Percentiles rank a stretch among this genome's conserved stretches.
phyloP scores from a whole-genome alignment of 2,888 invertebrate genomes.

The Allygus modestus region DNA sequence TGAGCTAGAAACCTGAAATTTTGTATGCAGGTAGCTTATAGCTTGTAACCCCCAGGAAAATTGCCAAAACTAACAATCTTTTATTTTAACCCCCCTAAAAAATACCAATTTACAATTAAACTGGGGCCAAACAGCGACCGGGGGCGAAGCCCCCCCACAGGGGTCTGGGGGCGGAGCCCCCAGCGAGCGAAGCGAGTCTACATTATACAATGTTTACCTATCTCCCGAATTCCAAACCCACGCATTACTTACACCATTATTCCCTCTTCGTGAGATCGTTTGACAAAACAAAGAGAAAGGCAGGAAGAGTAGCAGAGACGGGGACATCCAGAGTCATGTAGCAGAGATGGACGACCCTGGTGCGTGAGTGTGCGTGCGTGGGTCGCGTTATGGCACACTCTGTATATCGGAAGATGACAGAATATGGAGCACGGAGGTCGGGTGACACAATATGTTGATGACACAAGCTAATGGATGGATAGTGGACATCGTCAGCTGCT shows the following conservation, averaged over 20 bases:
- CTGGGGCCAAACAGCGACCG: no score
- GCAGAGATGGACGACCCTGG: conserved; percentile 16
- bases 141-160: no score
- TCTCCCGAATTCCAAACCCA: conserved; percentile 8
- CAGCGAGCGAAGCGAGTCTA: no score
- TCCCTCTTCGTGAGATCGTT: conserved; percentile 28
- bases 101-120: no score
- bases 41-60: no score
- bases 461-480: conserved; percentile 25
- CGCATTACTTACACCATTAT: conserved; percentile 2
- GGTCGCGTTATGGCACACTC: conserved; percentile 9
- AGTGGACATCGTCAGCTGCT: conserved; percentile 20
- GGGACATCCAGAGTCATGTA: background rate
- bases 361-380: conserved; percentile 15
- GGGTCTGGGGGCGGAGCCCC: no score
- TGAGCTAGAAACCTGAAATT: no score
- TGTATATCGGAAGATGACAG: conserved; percentile 33
- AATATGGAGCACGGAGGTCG: conserved; percentile 23
- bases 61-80: no score
- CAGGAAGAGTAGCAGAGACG: background rate
- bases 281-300: conserved; percentile 38
- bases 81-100: no score
- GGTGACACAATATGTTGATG: conserved; percentile 16
- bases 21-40: no score
- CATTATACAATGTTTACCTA: background rate